Base-by-base conservation (phyloP, 1,140 invertebrate species). In the Diabrotica undecimpunctata region DNA sequence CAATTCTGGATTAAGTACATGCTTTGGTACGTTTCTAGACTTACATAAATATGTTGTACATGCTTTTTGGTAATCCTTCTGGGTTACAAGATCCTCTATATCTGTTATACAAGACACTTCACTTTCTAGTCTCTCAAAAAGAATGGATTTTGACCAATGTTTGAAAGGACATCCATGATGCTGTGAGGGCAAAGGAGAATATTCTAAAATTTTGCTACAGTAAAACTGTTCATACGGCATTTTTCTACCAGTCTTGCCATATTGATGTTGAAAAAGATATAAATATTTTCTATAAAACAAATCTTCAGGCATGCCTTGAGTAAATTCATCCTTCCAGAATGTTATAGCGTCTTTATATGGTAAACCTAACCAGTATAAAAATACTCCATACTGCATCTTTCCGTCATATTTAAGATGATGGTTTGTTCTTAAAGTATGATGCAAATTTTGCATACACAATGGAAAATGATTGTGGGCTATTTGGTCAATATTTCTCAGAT, bases 251-350 rank as follows among this genome's bases (percentile, higher is more conserved):
- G 96, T 95, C 82, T 95, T 93, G 41, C 96, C 97, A 83, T 96
- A 99, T 77, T 92, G 93, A 79, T 97, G 94, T 50, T 94, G 85
- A 56, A 99, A 90, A 75, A 89, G 89, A 77, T 99, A 99, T 6
- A 89, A 82, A 82, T 98, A 96, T 67, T 89, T 81, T 75, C 96
- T 96, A 55, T 96, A 89, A 86, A 98, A 99, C 84, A 91, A 93
- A 70, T 94, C 92, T 3, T 81, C 75, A 77, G 96, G 92, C 79
- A 96, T 93, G 70, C 85, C 87, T 79, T 95, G 93, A 4, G 86
- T 88, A 73, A 99, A 97, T 77, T 98, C 95, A 35, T 88, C 83
- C 70, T 89, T 85, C 92, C 94, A 99, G 77, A 96, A 97, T 64
- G 85, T 50, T 58, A 75, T 67, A 10, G 66, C 63, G 14, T 72